Conservation (phyloP, 2,797 vertebrate species). For the Onychomys leucogaster region DNA sequence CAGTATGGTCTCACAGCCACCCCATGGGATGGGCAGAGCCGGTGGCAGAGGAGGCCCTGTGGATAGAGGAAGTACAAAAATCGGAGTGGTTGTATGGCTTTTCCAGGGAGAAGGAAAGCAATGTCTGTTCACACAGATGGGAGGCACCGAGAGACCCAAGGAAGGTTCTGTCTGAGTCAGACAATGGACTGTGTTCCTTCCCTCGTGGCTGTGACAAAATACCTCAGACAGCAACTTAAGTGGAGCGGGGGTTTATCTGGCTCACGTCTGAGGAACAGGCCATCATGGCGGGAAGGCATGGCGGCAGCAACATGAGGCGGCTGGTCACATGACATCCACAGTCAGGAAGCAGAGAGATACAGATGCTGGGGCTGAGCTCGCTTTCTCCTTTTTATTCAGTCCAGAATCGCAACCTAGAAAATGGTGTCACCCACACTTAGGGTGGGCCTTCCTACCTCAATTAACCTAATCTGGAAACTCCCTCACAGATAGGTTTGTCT, state of each 20-base stretch:
- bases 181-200: no score
- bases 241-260: not conserved
- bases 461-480: not conserved
- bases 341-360: not conserved
- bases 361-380: not conserved
- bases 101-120: not conserved
- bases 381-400: not conserved
- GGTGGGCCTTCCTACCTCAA: not conserved
- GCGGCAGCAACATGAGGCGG: not conserved
- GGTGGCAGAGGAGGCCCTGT: rapidly evolving
- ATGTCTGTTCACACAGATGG: not conserved
- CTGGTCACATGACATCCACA: not conserved
- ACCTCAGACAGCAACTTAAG: not conserved
- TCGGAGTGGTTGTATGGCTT: not conserved
- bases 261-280: not conserved
- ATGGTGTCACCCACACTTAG: not conserved
- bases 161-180: not conserved
- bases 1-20: rapidly evolving
- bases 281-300: not conserved
- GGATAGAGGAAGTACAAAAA: not conserved
- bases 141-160: not conserved
- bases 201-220: not conserved
- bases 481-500: not conserved
- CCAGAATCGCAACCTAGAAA: no score
- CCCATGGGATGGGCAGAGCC: not conserved